Percentiles rank a stretch among this genome's conserved stretches.
Conservation (phyloP, 2,888 invertebrate species). For the Pristionchus arcanus region DNA sequence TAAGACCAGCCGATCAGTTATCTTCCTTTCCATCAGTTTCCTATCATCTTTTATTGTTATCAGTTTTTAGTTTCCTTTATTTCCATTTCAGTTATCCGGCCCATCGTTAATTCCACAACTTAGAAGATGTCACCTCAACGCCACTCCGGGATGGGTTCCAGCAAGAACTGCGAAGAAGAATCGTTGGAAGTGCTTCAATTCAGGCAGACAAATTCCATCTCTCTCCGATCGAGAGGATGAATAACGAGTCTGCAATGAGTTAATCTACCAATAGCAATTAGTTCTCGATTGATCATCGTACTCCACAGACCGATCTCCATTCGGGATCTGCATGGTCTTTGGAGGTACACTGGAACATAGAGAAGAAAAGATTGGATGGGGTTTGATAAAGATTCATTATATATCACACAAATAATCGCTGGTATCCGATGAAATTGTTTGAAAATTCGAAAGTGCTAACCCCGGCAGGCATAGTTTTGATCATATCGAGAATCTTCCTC, state of each 20-base stretch:
- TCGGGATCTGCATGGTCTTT: neutral
- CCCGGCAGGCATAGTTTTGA: conserved; percentile 27
- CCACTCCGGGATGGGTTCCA: conserved; percentile 66
- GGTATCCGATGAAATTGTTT: neutral
- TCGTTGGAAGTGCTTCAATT: conserved; percentile 66
- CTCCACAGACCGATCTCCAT: neutral
- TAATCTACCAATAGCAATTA: neutral
- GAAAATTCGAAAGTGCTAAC: neutral
- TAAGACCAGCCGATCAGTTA: no score
- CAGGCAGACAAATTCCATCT: conserved; percentile 62
- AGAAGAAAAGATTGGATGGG: neutral
- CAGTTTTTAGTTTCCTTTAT: no score
- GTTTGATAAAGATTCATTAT: neutral
- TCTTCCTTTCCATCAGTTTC: no score
- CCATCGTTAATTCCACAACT: no score
- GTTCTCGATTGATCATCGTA: neutral
- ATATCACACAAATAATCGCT: neutral
- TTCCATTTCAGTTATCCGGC: no score
- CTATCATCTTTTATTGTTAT: no score
- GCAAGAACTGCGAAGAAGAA: conserved; percentile 67
- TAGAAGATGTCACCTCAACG: conserved; percentile 67
- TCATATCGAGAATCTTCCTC: conserved; percentile 63
- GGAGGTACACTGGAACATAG: neutral
- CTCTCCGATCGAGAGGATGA: conserved; percentile 64
- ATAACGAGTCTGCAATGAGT: conserved; percentile 61